Conservation (phyloP, 2,888 invertebrate genomes). For the Rhyacophila evoluta region DNA sequence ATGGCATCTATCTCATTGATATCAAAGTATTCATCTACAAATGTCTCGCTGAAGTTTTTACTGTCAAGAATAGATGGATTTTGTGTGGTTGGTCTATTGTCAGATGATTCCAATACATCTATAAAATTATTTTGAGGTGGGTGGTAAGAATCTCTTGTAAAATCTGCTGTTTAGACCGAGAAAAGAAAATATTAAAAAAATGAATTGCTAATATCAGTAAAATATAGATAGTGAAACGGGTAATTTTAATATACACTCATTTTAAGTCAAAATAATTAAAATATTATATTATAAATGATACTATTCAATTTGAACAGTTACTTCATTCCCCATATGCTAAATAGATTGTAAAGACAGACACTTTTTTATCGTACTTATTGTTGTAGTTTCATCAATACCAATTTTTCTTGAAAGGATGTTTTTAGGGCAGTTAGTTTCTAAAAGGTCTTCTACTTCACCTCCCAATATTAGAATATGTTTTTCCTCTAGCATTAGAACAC, state of each 20-base stretch:
- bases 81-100: neutral
- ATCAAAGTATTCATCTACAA: constrained; percentile 57
- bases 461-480: constrained; percentile 74
- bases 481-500: constrained; percentile 76
- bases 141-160: neutral
- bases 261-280: too few relatives aligned
- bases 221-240: too few relatives aligned
- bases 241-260: too few relatives aligned
- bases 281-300: too few relatives aligned
- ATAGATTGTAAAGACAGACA: too few relatives aligned
- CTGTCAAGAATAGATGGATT: neutral
- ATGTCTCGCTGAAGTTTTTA: constrained; percentile 16
- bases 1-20: constrained; percentile 62
- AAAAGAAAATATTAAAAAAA: too few relatives aligned
- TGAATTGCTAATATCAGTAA: too few relatives aligned
- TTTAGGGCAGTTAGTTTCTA: constrained; percentile 71
- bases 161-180: neutral
- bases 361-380: neutral
- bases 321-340: too few relatives aligned
- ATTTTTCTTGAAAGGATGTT: constrained; percentile 70
- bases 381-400: neutral
- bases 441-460: constrained; percentile 78
- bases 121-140: neutral
- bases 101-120: neutral
- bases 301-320: too few relatives aligned